Evolutionary conservation across 2,113 vertebrate genomes (phyloP).

Genomic region (Onychostoma macrolepis): DNA sequence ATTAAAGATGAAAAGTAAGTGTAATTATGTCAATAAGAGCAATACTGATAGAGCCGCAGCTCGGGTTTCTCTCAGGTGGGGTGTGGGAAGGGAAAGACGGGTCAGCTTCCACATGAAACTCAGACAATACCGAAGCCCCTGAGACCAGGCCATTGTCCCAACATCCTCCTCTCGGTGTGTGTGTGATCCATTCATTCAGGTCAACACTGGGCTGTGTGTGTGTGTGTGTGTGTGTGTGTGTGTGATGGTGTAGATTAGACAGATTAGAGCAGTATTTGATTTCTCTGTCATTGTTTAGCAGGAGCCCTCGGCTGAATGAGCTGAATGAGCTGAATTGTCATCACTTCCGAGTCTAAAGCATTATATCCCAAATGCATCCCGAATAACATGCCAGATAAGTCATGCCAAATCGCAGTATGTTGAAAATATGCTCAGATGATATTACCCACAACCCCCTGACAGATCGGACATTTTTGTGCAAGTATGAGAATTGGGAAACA

Average conservation of each 20-base stretch:
- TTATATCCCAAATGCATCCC: background rate
- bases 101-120: conserved; percentile 38
- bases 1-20: background rate
- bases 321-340: conserved; percentile 19
- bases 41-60: background rate
- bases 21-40: background rate
- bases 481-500: background rate
- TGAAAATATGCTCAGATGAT: background rate
- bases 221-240: background rate
- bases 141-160: conserved; percentile 44
- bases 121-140: conserved; percentile 38
- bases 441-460: background rate
- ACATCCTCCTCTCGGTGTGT: conserved; percentile 36
- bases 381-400: background rate
- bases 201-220: background rate
- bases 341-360: conserved; percentile 38
- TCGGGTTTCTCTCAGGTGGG: conserved; percentile 24
- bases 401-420: background rate
- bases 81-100: conserved; percentile 46
- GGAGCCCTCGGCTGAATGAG: conserved; percentile 1
- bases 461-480: background rate
- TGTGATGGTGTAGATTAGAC: background rate
- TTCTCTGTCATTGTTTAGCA: conserved; percentile 30
- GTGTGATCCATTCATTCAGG: conserved; percentile 9
- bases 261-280: conserved; percentile 29